phyloP scores from a whole-genome alignment of 2,888 invertebrate genomes.

The Malacosoma neustria region DNA sequence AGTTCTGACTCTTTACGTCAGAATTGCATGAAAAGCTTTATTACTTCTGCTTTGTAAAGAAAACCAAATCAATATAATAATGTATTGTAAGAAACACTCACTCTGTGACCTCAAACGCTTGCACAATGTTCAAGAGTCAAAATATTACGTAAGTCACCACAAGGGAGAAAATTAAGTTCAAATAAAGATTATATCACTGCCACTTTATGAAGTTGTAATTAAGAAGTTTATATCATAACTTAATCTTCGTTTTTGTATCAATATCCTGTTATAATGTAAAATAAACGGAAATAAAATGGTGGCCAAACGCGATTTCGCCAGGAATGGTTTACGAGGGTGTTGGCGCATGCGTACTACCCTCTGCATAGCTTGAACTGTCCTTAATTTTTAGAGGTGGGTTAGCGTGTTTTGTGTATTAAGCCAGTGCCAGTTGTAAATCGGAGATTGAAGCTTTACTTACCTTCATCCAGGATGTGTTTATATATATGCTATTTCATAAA shows the following conservation, averaged over 20 bases:
- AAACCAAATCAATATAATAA: too few relatives aligned
- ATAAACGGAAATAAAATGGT: constrained; percentile 59
- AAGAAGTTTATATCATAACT: not conserved
- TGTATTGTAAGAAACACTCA: not conserved
- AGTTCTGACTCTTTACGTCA: too few relatives aligned
- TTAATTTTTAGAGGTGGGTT: not conserved
- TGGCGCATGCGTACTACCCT: constrained; percentile 43
- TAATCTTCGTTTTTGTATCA: too few relatives aligned
- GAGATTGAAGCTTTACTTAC: too few relatives aligned
- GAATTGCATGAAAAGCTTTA: too few relatives aligned
- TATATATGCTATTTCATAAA: too few relatives aligned
- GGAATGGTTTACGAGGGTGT: constrained; percentile 29
- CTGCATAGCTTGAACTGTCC: constrained; percentile 9
- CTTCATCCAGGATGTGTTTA: too few relatives aligned
- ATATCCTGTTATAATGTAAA: not conserved
- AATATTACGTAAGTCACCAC: constrained; percentile 29
- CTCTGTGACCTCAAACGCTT: not conserved
- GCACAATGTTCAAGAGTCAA: constrained; percentile 24
- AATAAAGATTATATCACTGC: not conserved
- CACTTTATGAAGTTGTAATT: not conserved
- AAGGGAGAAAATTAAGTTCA: not conserved
- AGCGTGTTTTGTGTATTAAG: not conserved
- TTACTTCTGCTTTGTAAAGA: too few relatives aligned
- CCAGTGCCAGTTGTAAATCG: too few relatives aligned
- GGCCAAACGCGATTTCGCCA: constrained; percentile 22